These are phyloP conservation scores for Hypena proboscidalis DNA, from an alignment of 2,888 invertebrate genomes.

Conservation along the genomic window DNA sequence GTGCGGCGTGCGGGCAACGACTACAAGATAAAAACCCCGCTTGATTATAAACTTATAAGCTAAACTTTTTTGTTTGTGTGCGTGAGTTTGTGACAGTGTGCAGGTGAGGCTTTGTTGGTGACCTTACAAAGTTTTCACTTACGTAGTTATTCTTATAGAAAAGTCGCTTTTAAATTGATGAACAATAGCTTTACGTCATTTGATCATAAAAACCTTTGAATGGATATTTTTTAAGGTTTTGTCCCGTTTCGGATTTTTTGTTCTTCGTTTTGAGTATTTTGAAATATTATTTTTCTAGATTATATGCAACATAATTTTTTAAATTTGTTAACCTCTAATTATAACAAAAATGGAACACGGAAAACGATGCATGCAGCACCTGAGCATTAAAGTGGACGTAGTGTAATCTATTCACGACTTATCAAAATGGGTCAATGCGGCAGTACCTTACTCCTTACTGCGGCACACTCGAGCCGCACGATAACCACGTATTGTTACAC, in stretches of 20 bases:
- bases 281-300: too few relatives aligned
- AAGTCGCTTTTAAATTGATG: slow-evolving; percentile 22
- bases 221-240: slow-evolving; percentile 1
- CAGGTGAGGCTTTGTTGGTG: slow-evolving; percentile 72
- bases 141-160: slow-evolving; percentile 42
- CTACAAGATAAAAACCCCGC: slow-evolving; percentile 84
- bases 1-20: slow-evolving; percentile 77
- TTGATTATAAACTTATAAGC: slow-evolving; percentile 85
- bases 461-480: slow-evolving; percentile 55
- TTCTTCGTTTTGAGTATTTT: neutral
- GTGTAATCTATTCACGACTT: slow-evolving; percentile 75
- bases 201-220: slow-evolving; percentile 1
- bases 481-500: slow-evolving; percentile 57
- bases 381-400: slow-evolving; percentile 62
- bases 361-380: slow-evolving; percentile 52
- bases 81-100: slow-evolving; percentile 71
- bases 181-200: slow-evolving; percentile 16
- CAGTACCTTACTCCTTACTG: slow-evolving; percentile 64
- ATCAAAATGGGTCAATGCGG: slow-evolving; percentile 83
- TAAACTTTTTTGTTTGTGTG: slow-evolving; percentile 82
- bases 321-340: slow-evolving; percentile 1
- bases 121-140: slow-evolving; percentile 79
- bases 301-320: too few relatives aligned
- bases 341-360: slow-evolving; percentile 34
- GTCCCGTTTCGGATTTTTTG: neutral